These are phyloP conservation scores for Eurypyga helias DNA, from an alignment of 2,113 vertebrate genomes.

Conservation along the genomic window DNA sequence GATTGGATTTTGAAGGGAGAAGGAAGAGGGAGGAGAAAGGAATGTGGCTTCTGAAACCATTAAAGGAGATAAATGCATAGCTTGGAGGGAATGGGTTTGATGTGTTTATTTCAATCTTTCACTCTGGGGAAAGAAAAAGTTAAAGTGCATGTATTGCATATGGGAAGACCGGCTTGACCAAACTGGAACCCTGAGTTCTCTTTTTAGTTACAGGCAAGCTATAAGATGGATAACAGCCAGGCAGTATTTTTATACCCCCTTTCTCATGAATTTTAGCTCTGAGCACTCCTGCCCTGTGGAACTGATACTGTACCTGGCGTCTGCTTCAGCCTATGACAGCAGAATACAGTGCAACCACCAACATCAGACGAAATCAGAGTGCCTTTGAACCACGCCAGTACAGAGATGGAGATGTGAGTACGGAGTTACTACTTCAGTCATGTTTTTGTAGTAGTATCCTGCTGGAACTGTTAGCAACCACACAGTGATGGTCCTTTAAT, in stretches of 20 bases:
- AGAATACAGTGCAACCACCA: background rate
- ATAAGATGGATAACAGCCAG: background rate
- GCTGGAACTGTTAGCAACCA: background rate
- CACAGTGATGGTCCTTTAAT: background rate
- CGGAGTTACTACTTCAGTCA: background rate
- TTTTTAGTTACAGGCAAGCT: background rate
- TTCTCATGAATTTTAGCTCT: background rate
- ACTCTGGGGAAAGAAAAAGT: accelerated
- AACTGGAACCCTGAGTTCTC: background rate
- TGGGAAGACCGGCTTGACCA: background rate
- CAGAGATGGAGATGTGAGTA: background rate
- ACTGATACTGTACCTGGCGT: background rate
- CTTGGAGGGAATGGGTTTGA: background rate
- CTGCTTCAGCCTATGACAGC: background rate
- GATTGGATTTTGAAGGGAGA: background rate
- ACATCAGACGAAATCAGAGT: background rate
- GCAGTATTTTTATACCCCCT: background rate
- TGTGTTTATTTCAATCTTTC: background rate
- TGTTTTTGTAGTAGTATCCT: background rate
- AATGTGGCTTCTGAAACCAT: background rate
- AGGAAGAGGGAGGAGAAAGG: background rate
- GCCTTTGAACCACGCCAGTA: background rate
- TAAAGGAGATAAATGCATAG: background rate
- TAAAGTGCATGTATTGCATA: background rate
- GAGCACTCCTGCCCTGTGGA: background rate